Conservation (phyloP, 2,113 vertebrate species). For the Herpailurus yagouaroundi region DNA sequence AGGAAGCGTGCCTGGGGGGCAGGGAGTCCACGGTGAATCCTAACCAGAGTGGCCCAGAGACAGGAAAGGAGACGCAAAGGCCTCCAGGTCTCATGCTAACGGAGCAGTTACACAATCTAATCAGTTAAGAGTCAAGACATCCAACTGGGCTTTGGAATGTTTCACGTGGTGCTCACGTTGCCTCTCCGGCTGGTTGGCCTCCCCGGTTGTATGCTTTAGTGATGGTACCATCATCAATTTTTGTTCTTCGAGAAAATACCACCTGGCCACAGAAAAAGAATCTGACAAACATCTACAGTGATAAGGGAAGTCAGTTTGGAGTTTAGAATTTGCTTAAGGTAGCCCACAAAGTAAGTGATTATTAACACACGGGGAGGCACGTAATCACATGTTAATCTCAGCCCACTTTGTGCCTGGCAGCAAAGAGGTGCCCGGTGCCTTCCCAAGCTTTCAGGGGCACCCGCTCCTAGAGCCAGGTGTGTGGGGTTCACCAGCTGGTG, state of each 20-base stretch:
- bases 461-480: neutral
- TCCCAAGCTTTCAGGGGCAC: neutral
- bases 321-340: neutral
- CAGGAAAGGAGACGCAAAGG: neutral
- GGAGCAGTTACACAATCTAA: rapidly evolving
- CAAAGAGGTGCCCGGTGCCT: neutral
- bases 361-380: neutral
- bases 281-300: no score
- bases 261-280: neutral
- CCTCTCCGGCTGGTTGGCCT: neutral
- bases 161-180: rapidly evolving
- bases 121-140: neutral
- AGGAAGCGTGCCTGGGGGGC: neutral
- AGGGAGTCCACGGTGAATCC: neutral
- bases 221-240: neutral
- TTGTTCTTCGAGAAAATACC: neutral
- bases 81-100: neutral
- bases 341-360: neutral
- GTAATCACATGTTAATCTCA: rapidly evolving
- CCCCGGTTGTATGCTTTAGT: neutral
- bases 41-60: neutral
- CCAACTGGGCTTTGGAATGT: neutral
- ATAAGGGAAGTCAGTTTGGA: neutral
- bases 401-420: neutral
- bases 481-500: neutral